Base-by-base conservation (phyloP, 2,113 vertebrate genomes). In the Sarotherodon lohbergeri region DNA sequence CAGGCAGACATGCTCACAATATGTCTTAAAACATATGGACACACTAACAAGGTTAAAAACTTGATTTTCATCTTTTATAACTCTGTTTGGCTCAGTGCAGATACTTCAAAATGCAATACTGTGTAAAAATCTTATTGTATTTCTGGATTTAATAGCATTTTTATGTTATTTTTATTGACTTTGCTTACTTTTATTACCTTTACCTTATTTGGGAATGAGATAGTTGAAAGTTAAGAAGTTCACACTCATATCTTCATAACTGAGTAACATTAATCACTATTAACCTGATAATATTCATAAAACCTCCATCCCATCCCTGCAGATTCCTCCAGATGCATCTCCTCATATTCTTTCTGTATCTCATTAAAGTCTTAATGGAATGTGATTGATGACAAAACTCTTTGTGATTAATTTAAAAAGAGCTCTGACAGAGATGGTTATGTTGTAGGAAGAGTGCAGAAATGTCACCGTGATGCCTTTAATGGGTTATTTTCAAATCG, bases 401-500 rank as follows among this genome's bases (percentile, higher is more conserved):
- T 17, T 61, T 13, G 56, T 91, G 92, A 94, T 92, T 93, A 78
- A 78, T 78, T 78, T 78, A 93, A 95, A 95, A 87, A 87, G 81
- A 90, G 89, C 87, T 82, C 81, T 90, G 90, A 93, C 93, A 90
- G 89, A 90, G 86, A 84, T 36, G 92, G 91, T 86, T 85, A 83
- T 88, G 91, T 92, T 91, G 94, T 86, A 59, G 83, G 85, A 83
- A 85, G 88, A 89, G 94, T 57, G 80, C 83, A 73, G 87, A 85
- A 95, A 94, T 88, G 91, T 94, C 93, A 94, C 89, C 39, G 84
- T 93, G 89, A 95, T 87, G 86, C 81, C 50, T 91, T 94, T 94
- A 93, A 96, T 94, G 89, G 87, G 81, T 94, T 91, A 91, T 95
- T 95, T 94, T 95, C 91, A 92, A 95, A 95, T 94, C 68, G 80